Conservation (phyloP, 2,797 vertebrate species). For the Characodon lateralis region DNA sequence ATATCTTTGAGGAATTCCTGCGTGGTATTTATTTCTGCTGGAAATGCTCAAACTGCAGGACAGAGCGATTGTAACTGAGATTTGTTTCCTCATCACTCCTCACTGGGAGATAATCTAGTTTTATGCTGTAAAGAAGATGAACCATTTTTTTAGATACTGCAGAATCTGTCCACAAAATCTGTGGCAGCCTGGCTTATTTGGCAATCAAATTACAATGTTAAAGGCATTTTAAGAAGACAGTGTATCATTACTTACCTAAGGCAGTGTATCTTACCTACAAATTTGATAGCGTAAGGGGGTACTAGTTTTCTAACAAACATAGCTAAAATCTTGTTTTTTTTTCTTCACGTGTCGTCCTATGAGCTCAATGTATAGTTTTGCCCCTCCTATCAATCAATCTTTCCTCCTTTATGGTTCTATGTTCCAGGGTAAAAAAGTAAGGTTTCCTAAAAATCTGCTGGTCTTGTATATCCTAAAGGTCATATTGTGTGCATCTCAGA, state of each 20-base stretch:
- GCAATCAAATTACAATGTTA: too few species aligned
- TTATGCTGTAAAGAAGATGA: constrained; percentile 46
- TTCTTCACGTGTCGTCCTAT: too few species aligned
- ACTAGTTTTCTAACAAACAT: too few species aligned
- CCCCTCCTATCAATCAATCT: background rate
- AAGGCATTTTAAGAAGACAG: too few species aligned
- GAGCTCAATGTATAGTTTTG: background rate
- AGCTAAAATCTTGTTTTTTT: too few species aligned
- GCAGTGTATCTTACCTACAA: too few species aligned
- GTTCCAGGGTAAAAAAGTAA: background rate
- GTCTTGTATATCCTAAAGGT: background rate
- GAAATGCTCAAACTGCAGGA: constrained; percentile 2
- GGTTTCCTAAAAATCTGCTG: background rate
- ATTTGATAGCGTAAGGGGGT: too few species aligned
- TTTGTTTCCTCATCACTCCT: constrained; percentile 49
- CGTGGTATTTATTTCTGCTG: constrained; percentile 36
- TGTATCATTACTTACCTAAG: too few species aligned
- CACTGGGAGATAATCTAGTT: constrained; percentile 28
- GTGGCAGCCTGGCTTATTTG: too few species aligned
- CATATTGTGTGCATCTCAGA: background rate
- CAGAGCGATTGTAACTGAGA: constrained; percentile 23
- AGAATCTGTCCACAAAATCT: too few species aligned
- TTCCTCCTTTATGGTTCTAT: background rate
- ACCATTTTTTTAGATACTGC: constrained; percentile 17
- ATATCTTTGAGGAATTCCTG: constrained; percentile 40